phyloP scores from a whole-genome alignment of 2,797 vertebrate species.

The Natrix natrix region DNA sequence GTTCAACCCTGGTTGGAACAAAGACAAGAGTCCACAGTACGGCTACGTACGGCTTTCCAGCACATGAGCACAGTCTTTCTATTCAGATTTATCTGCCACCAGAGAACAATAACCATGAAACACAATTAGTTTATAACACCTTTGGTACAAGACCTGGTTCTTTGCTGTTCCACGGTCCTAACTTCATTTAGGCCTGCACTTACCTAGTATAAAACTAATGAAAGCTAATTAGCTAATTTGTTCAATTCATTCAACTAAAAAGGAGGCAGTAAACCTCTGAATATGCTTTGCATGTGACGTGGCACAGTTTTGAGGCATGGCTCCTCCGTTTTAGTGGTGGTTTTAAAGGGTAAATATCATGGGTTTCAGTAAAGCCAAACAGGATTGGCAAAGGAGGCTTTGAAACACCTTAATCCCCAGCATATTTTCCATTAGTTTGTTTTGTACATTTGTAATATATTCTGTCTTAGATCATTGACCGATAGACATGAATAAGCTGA shows the following conservation, averaged over 20 bases:
- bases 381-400: background rate
- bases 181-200: constrained; percentile 25
- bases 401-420: background rate
- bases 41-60: background rate
- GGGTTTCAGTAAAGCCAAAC: background rate
- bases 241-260: constrained; percentile 25
- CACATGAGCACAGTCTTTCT: constrained; percentile 21
- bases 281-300: background rate
- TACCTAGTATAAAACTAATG: constrained; percentile 37
- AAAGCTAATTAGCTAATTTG: constrained; percentile 47
- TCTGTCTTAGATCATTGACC: background rate
- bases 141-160: background rate
- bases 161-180: background rate
- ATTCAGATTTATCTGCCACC: constrained; percentile 49
- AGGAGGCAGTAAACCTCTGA: background rate
- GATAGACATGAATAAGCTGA: background rate
- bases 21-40: constrained; percentile 8
- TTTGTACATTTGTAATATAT: background rate
- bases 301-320: background rate
- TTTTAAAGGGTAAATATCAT: background rate
- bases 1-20: accelerated
- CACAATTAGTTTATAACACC: constrained; percentile 10
- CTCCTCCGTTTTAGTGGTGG: background rate
- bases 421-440: background rate
- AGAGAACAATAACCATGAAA: constrained; percentile 29